A percentile compares a stretch with the other conserved stretches of the same genome.
Evolutionary conservation across 2,113 vertebrate species (phyloP).

Genomic region (Oncorhynchus masou): DNA sequence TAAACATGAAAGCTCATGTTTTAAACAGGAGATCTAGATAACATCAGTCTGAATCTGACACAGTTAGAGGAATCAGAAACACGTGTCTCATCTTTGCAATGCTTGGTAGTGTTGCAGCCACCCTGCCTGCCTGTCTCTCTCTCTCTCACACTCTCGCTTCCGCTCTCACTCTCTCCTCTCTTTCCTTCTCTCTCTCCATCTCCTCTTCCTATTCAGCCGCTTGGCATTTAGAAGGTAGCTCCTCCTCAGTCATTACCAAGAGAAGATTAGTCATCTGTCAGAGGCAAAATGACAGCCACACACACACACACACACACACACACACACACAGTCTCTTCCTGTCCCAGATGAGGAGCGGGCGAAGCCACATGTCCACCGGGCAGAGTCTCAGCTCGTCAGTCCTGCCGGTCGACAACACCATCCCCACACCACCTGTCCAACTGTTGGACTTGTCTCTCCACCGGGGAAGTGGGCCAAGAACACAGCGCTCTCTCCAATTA

Average conservation of each 20-base stretch:
- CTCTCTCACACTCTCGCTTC: not conserved
- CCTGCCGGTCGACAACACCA: constrained; percentile 52
- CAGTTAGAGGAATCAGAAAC: not conserved
- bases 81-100: no score
- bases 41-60: not conserved
- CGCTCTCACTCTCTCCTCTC: not conserved
- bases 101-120: no score
- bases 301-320: not conserved
- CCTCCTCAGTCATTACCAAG: constrained; percentile 62
- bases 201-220: constrained; percentile 41
- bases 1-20: not conserved
- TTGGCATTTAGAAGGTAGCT: constrained; percentile 57
- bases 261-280: constrained; percentile 66
- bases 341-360: constrained; percentile 56
- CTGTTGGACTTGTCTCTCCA: constrained; percentile 60
- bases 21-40: not conserved
- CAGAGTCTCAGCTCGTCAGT: constrained; percentile 51
- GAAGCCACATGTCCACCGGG: constrained; percentile 67
- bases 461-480: constrained; percentile 66
- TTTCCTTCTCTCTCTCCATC: constrained; percentile 4
- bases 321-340: constrained; percentile 28
- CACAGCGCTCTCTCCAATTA: constrained; percentile 60
- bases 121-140: not conserved
- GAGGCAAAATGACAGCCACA: constrained; percentile 23
- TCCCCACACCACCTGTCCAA: constrained; percentile 73